Evolutionary conservation across 2,888 invertebrate species (phyloP), one percentile per base, ranked within the genome.

Genomic region (Eugnorisma glareosa): DNA sequence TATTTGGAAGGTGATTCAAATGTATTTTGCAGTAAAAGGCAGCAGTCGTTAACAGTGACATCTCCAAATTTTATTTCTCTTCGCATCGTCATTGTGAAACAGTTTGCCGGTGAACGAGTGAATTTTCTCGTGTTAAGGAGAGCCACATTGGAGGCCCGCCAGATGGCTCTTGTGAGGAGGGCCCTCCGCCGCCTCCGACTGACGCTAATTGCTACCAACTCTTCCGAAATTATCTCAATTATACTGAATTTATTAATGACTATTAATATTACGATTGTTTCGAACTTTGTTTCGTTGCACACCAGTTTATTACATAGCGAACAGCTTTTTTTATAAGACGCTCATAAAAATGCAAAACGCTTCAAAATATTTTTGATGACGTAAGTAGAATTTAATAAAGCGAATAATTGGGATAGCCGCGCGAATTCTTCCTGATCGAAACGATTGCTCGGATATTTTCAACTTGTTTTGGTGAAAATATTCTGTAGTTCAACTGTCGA

Each of bases 141-240:
- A 89, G 92, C 89, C 90, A 90, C 93, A 91, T 94, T 96, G 96
- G 96, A 96, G 92, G 87, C 88, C 88, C 92, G 96, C 96, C 96
- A 96, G 96, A 94, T 95, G 93, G 92, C 94, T 92, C 95, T 94
- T 92, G 91, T 90, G 92, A 91, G 91, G 89, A 95, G 95, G 90
- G 93, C 95, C 93, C 94, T 94, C 91, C 84, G 77, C 79, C 82
- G 86, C 92, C 90, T 92, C 92, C 91, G 87, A 91, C 93, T 93
- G 93, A 92, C 95, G 92, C 94, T 96, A 96, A 96, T 96, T 96
- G 96, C 96, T 95, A 92, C 94, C 93, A 95, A 94, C 94, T 95
- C 93, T 93, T 93, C 92, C 92, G 93, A 94, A 95, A 96, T 96
- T 95, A 94, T 95, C 92, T 84, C 91, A 93, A 92, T 93, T 92